A percentile compares a stretch with the other conserved stretches of the same genome.
Evolutionary conservation across 2,113 vertebrate species (phyloP).

Genomic region (Acrocephalus kingi): DNA sequence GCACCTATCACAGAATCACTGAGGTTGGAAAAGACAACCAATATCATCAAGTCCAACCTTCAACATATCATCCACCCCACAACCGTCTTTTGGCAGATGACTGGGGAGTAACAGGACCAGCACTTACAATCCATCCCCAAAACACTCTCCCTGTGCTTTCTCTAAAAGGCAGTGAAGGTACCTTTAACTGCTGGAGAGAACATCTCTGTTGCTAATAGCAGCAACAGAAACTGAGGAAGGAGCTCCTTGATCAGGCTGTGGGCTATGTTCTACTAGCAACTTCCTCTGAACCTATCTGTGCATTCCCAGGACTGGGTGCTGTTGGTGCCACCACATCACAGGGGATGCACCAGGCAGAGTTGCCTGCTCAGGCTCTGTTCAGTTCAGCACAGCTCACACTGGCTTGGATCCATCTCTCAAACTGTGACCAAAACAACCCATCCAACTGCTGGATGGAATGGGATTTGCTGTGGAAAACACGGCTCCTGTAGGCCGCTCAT

Average conservation of each 20-base stretch:
- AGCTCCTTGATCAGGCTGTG: too few species aligned
- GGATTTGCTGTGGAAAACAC: not conserved
- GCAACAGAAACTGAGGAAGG: not conserved
- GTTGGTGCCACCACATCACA: fast-evolving
- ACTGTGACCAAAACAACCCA: not conserved
- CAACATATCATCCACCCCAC: not conserved
- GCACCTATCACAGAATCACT: not conserved
- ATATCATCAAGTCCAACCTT: not conserved
- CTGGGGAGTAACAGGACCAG: not conserved
- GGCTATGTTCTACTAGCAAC: not conserved
- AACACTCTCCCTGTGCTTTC: not conserved
- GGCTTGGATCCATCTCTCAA: not conserved
- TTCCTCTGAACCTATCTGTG: not conserved
- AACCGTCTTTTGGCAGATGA: not conserved
- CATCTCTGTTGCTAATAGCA: not conserved
- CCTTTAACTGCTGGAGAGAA: not conserved
- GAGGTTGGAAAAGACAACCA: not conserved
- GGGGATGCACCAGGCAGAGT: not conserved
- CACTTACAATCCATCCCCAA: not conserved
- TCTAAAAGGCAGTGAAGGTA: not conserved
- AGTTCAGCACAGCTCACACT: not conserved
- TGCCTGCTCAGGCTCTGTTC: not conserved
- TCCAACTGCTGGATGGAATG: not conserved
- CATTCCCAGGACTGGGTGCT: not conserved
- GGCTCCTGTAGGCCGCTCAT: not conserved